Evolutionary conservation across 2,797 vertebrate genomes (phyloP), one percentile per base, ranked within the genome.

Genomic region (Threskiornis aethiopicus): DNA sequence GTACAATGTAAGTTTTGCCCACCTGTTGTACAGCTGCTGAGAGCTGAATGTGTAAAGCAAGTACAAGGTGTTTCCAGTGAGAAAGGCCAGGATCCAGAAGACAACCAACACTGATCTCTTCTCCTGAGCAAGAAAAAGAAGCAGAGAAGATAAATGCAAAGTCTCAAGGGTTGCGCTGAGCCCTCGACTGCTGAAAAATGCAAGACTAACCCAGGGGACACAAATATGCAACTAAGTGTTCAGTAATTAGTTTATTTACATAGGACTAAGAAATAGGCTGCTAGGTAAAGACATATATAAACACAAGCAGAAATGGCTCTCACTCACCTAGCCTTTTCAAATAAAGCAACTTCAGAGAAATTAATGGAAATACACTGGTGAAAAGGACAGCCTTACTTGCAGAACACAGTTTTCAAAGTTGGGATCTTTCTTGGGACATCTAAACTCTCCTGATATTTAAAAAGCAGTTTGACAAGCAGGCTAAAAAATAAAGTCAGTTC

Each of bases 11-110:
- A 33, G 37, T 49, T 75, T 54, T 66, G 47, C 97, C 95, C 95
- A 99, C 99, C 99, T 99, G 98, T 99, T 99, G 94, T 99, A 99
- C 31, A 99, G 98, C 96, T 99, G 99, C 96, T 99, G 99, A 3
- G 99, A 98, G 84, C 98, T 99, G 97, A 99, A 99, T 0, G 99
- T 99, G 91, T 99, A 99, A 57, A 99, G 99, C 78, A 99, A 97
- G 44, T 99, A 99, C 1, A 98, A 88, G 10, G 99, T 98, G 91
- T 99, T 99, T 25, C 99, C 99, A 2, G 98, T 97, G 21, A 99
- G 98, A 94, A 99, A 99, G 57, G 98, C 90, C 97, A 99, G 67
- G 95, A 99, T 99, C 99, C 99, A 99, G 75, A 99, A 96, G 83
- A 99, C 98, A 79, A 99, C 98, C 86, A 99, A 97, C 55, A 99